phyloP scores from a whole-genome alignment of 2,888 invertebrate genomes.

The Sinodicranocentrus sp. region DNA sequence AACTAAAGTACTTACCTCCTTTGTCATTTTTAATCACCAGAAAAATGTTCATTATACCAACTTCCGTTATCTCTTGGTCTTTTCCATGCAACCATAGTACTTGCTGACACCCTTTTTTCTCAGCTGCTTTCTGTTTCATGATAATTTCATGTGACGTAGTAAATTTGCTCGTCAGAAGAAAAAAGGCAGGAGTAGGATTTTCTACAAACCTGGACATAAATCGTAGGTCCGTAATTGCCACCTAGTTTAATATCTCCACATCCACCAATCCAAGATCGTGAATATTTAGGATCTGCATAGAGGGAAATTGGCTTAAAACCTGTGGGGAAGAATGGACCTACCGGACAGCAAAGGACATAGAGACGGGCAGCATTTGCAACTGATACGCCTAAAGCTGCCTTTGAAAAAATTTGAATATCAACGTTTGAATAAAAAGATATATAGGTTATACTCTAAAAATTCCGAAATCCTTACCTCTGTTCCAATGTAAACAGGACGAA shows the following conservation, averaged over 20 bases:
- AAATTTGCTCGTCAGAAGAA: no score
- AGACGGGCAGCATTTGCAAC: conserved; percentile 92
- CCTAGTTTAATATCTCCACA: conserved; percentile 97
- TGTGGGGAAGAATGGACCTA: conserved; percentile 93
- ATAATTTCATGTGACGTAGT: no score
- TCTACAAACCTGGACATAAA: conserved; percentile 83
- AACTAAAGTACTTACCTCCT: conserved; percentile 86
- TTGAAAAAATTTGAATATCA: conserved; percentile 5
- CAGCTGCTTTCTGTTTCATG: conserved; percentile 84
- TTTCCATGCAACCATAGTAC: conserved; percentile 97
- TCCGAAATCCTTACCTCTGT: conserved; percentile 88
- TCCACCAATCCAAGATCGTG: conserved; percentile 90
- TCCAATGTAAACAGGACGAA: conserved; percentile 97
- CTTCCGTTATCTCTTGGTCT: conserved; percentile 95
- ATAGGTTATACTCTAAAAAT: background rate
- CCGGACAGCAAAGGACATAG: conserved; percentile 94
- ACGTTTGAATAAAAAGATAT: background rate
- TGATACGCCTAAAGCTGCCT: conserved; percentile 96
- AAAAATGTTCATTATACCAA: conserved; percentile 99
- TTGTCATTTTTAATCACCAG: conserved; percentile 91
- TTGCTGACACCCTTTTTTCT: conserved; percentile 92
- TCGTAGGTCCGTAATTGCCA: conserved; percentile 93
- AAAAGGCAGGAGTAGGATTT: no score
- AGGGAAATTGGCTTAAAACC: conserved; percentile 88
- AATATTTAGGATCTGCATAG: conserved; percentile 92